These are phyloP conservation scores for Drosophila erecta DNA, from an alignment of 1,140 invertebrate genomes.

Conservation along the genomic window DNA sequence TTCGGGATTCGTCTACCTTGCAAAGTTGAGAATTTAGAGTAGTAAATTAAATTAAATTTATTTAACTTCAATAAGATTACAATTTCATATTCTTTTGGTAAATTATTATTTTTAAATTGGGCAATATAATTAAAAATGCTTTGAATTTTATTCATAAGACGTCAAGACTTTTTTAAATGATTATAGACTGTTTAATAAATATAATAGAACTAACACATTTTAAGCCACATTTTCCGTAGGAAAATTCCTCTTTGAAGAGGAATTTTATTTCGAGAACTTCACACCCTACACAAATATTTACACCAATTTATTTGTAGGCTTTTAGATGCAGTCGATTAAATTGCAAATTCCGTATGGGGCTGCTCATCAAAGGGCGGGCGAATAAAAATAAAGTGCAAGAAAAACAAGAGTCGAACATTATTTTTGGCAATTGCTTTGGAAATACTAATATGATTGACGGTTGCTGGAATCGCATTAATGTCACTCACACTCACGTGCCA, in stretches of 20 bases:
- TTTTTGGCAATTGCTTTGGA: constrained; percentile 49
- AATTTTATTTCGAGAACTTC: constrained; percentile 1
- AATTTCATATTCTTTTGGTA: too few relatives aligned
- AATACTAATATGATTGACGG: constrained; percentile 73
- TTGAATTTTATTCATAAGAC: too few relatives aligned
- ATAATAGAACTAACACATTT: too few relatives aligned
- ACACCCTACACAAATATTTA: constrained; percentile 22
- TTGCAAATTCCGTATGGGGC: constrained; percentile 58
- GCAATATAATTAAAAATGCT: too few relatives aligned
- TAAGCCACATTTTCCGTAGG: too few relatives aligned
- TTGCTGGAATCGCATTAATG: constrained; percentile 70
- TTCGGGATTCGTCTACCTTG: background rate
- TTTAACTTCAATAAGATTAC: too few relatives aligned
- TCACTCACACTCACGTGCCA: constrained; percentile 51
- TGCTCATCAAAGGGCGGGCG: constrained; percentile 53
- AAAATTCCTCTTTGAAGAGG: background rate
- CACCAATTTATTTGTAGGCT: constrained; percentile 61
- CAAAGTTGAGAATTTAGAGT: background rate
- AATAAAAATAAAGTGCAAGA: constrained; percentile 40
- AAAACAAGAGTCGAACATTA: constrained; percentile 53
- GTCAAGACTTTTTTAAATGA: too few relatives aligned
- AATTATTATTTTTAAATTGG: too few relatives aligned
- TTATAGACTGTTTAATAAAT: too few relatives aligned
- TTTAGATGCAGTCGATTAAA: constrained; percentile 64
- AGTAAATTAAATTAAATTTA: background rate